These are phyloP conservation scores for Lophochroa leadbeateri DNA, from an alignment of 2,113 vertebrate genomes.

Conservation along the genomic window DNA sequence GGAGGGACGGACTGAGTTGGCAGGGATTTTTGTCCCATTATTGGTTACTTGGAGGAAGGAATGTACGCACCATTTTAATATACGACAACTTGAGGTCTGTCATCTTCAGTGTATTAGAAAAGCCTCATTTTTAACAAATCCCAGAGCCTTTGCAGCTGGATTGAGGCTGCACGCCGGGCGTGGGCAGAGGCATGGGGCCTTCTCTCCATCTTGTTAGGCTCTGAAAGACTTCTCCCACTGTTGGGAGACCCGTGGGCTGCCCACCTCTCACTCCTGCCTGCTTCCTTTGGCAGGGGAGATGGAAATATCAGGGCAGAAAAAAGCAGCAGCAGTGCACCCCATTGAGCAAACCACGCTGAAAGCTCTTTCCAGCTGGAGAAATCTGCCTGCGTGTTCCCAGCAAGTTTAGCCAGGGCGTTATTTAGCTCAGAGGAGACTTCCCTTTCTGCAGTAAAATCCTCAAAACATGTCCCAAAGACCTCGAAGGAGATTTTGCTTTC, in stretches of 20 bases:
- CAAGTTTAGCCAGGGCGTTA: not conserved
- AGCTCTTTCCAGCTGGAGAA: not conserved
- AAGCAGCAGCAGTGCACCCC: not conserved
- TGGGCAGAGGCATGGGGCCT: not conserved
- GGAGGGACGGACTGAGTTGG: conserved; percentile 37
- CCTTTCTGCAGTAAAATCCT: not conserved
- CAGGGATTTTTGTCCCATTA: conserved; percentile 44
- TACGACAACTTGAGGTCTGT: conserved; percentile 62
- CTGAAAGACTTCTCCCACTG: not conserved
- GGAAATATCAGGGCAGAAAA: not conserved
- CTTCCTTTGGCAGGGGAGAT: not conserved
- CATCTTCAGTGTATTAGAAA: conserved; percentile 38
- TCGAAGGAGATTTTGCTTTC: not conserved
- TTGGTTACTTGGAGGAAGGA: conserved; percentile 40
- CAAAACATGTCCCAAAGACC: not conserved
- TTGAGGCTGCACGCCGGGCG: not conserved
- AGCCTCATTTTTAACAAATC: conserved; percentile 52
- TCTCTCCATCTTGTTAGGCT: not conserved
- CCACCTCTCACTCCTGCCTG: not conserved
- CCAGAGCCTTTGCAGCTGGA: conserved; percentile 28
- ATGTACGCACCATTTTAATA: conserved; percentile 49
- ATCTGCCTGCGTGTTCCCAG: not conserved
- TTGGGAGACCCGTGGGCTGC: rapidly evolving
- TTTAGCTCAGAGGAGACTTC: not conserved
- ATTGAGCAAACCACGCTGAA: not conserved